Base-by-base conservation (phyloP, 2,797 vertebrate genomes). In the Diplodus sargus region DNA sequence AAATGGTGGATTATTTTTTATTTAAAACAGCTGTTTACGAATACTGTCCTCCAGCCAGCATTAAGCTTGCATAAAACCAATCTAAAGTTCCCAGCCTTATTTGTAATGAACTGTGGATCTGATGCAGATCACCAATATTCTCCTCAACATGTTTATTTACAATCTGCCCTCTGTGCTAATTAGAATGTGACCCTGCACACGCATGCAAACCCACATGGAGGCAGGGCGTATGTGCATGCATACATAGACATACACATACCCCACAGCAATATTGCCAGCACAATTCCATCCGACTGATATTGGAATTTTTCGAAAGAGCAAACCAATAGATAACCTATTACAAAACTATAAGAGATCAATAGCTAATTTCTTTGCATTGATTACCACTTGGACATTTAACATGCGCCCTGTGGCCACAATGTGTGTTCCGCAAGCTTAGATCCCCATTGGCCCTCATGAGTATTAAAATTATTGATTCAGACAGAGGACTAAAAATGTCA, bases 341-440 rank as follows among this genome's bases (percentile, higher is more conserved):
- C 94, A 95, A 97, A 97, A 96, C 94, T 96, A 97, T 97, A 97
- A 96, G 94, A 91, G 95, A 96, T 99, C 97, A 96, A 98, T 98
- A 99, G 94, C 95, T 97, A 97, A 99, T 98, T 98, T 98, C 94
- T 95, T 93, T 94, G 91, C 96, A 98, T 98, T 96, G 97, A 99
- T 98, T 97, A 96, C 92, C 95, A 93, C 96, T 97, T 96, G 97
- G 95, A 95, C 96, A 96, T 98, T 97, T 97, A 96, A 97, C 96
- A 95, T 93, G 87, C 95, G 92, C 95, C 96, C 94, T 93, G 94
- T 92, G 96, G 96, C 95, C 95, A 94, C 92, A 96, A 93, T 91
- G 94, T 94, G 93, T 94, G 88, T 96, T 97, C 95, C 89, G 90
- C 90, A 85, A 91, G 90, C 89, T 90, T 80, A 90, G 94, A 93